Conservation (phyloP, 2,113 vertebrate genomes). For the Syrrhaptes paradoxus region DNA sequence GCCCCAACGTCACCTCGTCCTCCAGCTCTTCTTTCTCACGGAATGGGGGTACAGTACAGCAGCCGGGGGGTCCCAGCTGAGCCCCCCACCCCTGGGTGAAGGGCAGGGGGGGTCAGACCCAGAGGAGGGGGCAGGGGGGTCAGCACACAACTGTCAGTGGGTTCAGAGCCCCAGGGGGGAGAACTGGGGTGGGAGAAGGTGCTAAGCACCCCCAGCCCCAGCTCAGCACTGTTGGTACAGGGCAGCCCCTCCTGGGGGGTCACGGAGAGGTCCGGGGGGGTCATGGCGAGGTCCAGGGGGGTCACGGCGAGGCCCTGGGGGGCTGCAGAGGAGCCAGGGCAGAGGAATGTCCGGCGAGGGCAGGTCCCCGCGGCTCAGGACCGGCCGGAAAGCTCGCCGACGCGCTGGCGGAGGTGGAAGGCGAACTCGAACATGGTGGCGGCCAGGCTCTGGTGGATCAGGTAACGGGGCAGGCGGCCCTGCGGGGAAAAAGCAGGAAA, state of each 20-base stretch:
- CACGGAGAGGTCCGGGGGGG: background rate
- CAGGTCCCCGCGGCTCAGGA: background rate
- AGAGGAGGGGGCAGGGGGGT: background rate
- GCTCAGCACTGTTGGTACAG: fast-evolving
- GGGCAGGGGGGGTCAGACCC: background rate
- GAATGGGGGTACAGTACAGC: too few species aligned
- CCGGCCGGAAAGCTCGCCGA: slow-evolving; percentile 75
- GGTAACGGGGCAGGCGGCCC: slow-evolving; percentile 94
- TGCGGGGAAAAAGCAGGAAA: background rate
- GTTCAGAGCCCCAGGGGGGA: background rate
- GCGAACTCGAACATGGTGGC: slow-evolving; percentile 98
- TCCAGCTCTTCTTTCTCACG: background rate
- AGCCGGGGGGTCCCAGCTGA: background rate
- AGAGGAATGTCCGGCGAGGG: background rate
- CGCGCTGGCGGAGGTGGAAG: slow-evolving; percentile 87
- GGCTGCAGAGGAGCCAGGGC: too few species aligned
- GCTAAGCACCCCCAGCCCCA: background rate
- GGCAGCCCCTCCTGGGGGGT: background rate
- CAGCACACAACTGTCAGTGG: background rate
- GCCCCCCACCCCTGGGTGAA: background rate
- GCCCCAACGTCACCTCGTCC: fast-evolving
- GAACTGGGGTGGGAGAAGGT: fast-evolving
- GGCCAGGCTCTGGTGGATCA: slow-evolving; percentile 94
- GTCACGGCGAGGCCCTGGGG: too few species aligned
- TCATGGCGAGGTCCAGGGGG: background rate